Percentiles rank a stretch among this genome's conserved stretches.
phyloP scores from a whole-genome alignment of 1,140 invertebrate genomes.

The Caenorhabditis brenneri region DNA sequence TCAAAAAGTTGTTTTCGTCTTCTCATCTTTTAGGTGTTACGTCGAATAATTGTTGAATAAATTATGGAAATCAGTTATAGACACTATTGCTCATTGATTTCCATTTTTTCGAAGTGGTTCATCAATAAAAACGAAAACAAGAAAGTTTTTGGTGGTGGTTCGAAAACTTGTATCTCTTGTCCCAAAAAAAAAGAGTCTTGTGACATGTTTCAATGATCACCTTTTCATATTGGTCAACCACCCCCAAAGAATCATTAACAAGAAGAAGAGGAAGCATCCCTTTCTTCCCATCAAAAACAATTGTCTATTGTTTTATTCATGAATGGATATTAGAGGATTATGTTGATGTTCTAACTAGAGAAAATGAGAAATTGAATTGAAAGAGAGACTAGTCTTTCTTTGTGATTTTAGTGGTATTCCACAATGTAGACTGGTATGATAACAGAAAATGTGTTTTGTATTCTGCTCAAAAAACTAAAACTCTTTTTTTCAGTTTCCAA shows the following conservation, averaged over 20 bases:
- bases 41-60: background rate
- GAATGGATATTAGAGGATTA: constrained; percentile 12
- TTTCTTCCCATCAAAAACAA: constrained; percentile 8
- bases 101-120: background rate
- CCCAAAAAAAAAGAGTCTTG: background rate
- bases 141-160: background rate
- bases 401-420: no score
- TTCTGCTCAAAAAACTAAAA: background rate
- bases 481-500: background rate
- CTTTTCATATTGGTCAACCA: background rate
- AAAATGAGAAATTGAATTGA: no score
- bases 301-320: constrained; percentile 5
- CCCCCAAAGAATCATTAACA: background rate
- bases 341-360: no score
- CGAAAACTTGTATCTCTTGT: background rate
- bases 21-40: background rate
- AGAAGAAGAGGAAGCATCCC: background rate
- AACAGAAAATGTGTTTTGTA: no score
- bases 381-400: no score
- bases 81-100: background rate
- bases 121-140: background rate
- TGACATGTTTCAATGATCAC: constrained; percentile 36
- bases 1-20: background rate
- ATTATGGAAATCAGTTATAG: constrained; percentile 34
- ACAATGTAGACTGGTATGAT: no score